Percentiles rank a stretch among this genome's conserved stretches.
These are phyloP conservation scores for Lysandra coridon DNA, from an alignment of 2,888 invertebrate species.

Conservation along the genomic window DNA sequence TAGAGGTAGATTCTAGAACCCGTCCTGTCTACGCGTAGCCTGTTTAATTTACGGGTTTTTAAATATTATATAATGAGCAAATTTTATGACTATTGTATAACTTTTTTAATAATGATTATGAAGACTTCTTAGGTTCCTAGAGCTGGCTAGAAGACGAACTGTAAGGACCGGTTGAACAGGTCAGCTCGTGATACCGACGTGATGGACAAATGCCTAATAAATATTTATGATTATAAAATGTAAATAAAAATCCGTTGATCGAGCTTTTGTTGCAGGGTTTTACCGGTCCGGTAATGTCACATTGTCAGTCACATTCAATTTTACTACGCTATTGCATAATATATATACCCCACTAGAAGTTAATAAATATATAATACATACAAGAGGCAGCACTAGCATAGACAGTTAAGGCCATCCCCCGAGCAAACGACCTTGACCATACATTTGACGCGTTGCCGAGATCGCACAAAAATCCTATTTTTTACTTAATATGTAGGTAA, in stretches of 20 bases:
- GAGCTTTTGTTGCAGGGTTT: background rate
- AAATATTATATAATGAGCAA: background rate
- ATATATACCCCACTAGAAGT: background rate
- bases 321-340: background rate
- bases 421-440: too few species aligned
- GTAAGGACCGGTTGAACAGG: background rate
- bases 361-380: too few species aligned
- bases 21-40: background rate
- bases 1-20: too few species aligned
- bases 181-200: conserved; percentile 1
- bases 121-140: too few species aligned
- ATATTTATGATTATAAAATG: conserved; percentile 22
- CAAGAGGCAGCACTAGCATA: too few species aligned
- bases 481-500: too few species aligned
- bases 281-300: background rate
- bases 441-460: too few species aligned
- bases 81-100: conserved; percentile 8
- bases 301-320: background rate
- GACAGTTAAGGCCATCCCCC: too few species aligned
- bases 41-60: background rate
- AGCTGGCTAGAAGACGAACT: background rate
- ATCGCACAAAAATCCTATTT: too few species aligned
- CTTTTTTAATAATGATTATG: background rate
- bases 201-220: background rate
- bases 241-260: conserved; percentile 2